Evolutionary conservation across 1,140 invertebrate species (phyloP).

Genomic region (Plutomurus gul): DNA sequence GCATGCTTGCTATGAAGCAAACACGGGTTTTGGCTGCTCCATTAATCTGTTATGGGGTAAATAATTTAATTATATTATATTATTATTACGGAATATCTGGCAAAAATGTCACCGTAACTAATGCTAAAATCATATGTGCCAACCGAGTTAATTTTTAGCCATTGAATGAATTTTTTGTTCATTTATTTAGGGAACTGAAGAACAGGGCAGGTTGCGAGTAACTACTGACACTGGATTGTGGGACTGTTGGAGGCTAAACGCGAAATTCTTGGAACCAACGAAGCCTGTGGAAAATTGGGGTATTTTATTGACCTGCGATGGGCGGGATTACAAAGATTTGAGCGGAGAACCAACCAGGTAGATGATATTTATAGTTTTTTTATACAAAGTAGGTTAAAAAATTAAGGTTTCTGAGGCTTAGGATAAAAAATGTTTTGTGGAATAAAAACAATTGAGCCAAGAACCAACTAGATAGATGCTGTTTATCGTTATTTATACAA

Average conservation of each 20-base stretch:
- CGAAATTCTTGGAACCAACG: neutral
- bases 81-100: too few relatives aligned
- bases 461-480: too few relatives aligned
- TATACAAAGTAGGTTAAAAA: too few relatives aligned
- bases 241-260: neutral
- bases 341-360: neutral
- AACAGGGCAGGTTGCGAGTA: neutral
- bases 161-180: neutral
- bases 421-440: too few relatives aligned
- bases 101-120: too few relatives aligned
- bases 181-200: neutral
- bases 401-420: too few relatives aligned
- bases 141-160: too few relatives aligned
- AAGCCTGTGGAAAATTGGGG: neutral
- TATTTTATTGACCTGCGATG: neutral
- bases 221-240: neutral
- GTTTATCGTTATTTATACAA: too few relatives aligned
- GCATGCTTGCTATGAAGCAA: constrained; percentile 9
- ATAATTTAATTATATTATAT: neutral
- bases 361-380: neutral
- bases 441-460: too few relatives aligned
- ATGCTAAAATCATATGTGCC: too few relatives aligned
- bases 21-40: constrained; percentile 26
- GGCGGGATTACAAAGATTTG: neutral
- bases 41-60: constrained; percentile 33